Base-by-base conservation (phyloP, 2,888 invertebrate genomes). In the Heliconius erato region DNA sequence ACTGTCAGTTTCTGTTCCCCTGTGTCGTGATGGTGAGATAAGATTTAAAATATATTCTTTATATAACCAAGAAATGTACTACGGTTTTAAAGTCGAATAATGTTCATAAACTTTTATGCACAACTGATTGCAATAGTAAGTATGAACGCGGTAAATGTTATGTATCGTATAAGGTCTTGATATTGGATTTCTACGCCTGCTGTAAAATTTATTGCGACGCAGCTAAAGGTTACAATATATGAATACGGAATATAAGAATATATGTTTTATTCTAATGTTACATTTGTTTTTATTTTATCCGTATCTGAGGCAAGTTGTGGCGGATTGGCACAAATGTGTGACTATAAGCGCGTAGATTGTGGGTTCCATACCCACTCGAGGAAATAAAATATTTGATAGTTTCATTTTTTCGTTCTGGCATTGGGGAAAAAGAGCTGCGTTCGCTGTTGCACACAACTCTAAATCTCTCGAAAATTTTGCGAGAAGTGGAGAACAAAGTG, bases 181-280 rank as follows among this genome's bases (percentile, higher is more conserved):
- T 92, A 92, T 92, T 91, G 89, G 87, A 91, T 90, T 91, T 90
- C 88, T 88, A 86, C 85, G 88, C 87, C 87, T 89, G 84, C 87
- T 87, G 87, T 89, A 86, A 87, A 89, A 91, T 91, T 90, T 91
- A 91, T 90, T 87, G 89, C 85, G 65, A 85, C 86, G 85, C 85
- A 86, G 76, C 80, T 81, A 3, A 79, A 79, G 79, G 71, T 82
- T 83, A 79, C 79, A 78, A 74, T 81, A 81, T 83, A 40, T 85
- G 84, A 76, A 78, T 79, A 74, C 54, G 72, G 40, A 65, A 79
- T 72, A 83, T 82, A 69, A 83, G 78, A 67, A 69, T 80, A 78
- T 74, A 67, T 80, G 74, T 69, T 40, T 49, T 28, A 79, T 59
- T 81, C 74, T 69, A 80, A 82, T 79, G 71, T 81, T 77, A 80